Evolutionary conservation across 2,113 vertebrate species (phyloP).

Genomic region (Megaceryle maxima): DNA sequence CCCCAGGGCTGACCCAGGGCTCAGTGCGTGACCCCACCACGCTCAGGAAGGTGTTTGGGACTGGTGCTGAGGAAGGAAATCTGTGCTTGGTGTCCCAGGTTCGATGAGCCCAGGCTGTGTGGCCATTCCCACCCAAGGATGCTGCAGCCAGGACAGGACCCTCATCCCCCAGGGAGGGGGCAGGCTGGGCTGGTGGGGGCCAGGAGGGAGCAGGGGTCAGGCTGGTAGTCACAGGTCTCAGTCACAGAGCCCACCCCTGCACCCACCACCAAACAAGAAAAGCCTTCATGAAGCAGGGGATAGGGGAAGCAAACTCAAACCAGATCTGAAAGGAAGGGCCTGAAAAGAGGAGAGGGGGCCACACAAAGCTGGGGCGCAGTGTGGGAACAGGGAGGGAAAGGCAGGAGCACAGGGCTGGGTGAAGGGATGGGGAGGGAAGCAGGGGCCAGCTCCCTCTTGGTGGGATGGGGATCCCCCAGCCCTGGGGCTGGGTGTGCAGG

Average conservation of each 20-base stretch:
- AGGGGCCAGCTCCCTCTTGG: neutral
- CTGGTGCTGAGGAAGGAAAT: neutral
- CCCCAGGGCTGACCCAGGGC: neutral
- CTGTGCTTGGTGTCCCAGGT: neutral
- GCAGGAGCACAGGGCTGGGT: neutral
- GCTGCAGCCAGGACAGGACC: neutral
- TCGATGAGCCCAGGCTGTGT: neutral
- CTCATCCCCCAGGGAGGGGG: accelerated
- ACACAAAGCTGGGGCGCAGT: neutral
- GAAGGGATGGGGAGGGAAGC: neutral
- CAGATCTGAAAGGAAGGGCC: neutral
- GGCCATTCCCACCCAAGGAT: neutral
- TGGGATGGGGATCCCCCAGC: neutral
- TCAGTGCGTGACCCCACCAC: neutral
- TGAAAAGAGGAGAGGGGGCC: accelerated
- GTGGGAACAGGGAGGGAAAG: neutral
- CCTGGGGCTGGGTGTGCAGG: neutral
- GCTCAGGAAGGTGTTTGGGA: neutral
- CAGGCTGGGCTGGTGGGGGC: neutral
- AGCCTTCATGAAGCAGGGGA: neutral
- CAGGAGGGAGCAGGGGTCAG: neutral
- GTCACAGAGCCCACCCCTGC: neutral
- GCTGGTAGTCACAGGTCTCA: neutral
- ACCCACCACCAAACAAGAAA: neutral
- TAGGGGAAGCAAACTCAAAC: neutral